A percentile compares a stretch with the other conserved stretches of the same genome.
Conservation (phyloP, 2,888 invertebrate genomes). For the Drosophila fungiperda region DNA sequence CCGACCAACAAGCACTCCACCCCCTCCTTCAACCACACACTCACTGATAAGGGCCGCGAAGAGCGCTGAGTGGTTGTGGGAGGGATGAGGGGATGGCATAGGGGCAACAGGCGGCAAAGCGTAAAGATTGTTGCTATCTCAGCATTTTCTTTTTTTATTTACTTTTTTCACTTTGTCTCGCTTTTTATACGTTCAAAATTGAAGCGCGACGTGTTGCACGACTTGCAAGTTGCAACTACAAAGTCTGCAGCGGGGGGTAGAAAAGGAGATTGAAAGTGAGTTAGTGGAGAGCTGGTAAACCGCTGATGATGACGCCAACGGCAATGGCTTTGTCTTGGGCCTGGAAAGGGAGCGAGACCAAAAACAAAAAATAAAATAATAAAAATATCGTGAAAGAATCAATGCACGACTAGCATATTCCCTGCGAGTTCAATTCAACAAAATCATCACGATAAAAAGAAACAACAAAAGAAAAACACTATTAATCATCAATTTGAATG, state of each 20-base stretch:
- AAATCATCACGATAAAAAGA: neutral
- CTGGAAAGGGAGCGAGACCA: conserved; percentile 12
- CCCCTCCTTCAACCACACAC: neutral
- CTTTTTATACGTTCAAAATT: conserved; percentile 60
- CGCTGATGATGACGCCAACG: conserved; percentile 38
- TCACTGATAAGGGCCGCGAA: conserved; percentile 44
- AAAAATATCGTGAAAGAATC: neutral
- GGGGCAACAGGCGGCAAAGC: conserved; percentile 4
- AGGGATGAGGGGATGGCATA: neutral
- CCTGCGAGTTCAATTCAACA: neutral
- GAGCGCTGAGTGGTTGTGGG: neutral
- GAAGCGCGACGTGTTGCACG: conserved; percentile 28
- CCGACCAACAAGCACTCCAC: neutral
- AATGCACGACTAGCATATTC: neutral
- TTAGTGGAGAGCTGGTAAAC: neutral
- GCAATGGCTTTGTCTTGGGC: conserved; percentile 62
- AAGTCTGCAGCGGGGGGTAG: neutral
- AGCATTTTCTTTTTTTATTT: conserved; percentile 21
- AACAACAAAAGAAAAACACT: neutral
- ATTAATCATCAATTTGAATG: neutral
- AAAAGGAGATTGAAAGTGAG: neutral
- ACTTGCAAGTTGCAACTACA: conserved; percentile 40
- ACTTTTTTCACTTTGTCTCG: conserved; percentile 36
- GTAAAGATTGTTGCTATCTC: conserved; percentile 53
- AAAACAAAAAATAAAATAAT: conserved; percentile 25